Evolutionary conservation across 2,797 vertebrate genomes (phyloP).

Genomic region (Sebastolobus altivelis): DNA sequence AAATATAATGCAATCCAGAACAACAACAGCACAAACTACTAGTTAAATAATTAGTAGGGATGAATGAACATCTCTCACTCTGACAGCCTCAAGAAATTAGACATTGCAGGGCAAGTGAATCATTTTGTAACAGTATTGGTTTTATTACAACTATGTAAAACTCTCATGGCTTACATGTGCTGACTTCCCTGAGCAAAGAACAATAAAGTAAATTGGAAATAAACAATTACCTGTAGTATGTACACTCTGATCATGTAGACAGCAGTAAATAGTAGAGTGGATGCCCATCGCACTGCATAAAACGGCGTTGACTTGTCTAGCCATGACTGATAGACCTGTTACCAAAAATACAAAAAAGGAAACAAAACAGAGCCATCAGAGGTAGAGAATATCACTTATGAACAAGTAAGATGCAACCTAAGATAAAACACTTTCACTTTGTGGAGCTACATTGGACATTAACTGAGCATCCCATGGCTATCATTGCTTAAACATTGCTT

Average conservation of each 20-base stretch:
- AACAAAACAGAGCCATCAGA: conserved; percentile 1
- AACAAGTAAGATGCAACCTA: background rate
- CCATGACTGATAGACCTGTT: conserved; percentile 97
- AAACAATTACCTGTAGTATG: conserved; percentile 93
- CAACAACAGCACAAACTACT: background rate
- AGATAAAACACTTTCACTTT: background rate
- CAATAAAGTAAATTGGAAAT: background rate
- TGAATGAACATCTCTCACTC: background rate
- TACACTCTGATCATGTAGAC: conserved; percentile 99
- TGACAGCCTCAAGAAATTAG: background rate
- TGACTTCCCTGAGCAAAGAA: background rate
- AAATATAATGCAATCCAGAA: background rate
- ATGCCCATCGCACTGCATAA: conserved; percentile 91
- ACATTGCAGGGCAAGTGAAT: background rate
- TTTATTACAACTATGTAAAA: background rate
- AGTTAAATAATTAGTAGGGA: background rate
- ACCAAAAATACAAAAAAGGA: conserved; percentile 28
- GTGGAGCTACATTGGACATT: background rate
- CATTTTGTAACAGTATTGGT: background rate
- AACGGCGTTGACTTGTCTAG: conserved; percentile 98
- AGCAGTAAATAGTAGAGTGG: conserved; percentile 91
- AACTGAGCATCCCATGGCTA: background rate
- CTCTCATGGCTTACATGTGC: background rate
- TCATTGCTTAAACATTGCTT: no score
- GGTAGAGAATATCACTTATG: background rate